phyloP scores from a whole-genome alignment of 2,113 vertebrate species.

The Zosterops japonicus region DNA sequence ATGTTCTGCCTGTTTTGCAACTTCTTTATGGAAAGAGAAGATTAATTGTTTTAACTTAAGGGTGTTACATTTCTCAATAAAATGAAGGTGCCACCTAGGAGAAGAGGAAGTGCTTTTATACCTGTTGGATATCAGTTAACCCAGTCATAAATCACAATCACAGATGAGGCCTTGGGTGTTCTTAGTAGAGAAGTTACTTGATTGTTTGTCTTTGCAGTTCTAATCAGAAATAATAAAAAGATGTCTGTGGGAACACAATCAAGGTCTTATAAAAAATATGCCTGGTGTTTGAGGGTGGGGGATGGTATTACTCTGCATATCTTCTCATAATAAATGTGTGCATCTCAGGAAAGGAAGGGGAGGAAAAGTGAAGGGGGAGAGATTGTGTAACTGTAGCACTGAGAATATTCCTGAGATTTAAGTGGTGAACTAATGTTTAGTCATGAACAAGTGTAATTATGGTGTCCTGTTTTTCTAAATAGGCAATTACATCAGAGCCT shows the following conservation, averaged over 20 bases:
- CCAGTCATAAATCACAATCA: not conserved
- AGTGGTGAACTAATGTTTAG: not conserved
- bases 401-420: not conserved
- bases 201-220: not conserved
- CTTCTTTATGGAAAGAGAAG: not conserved
- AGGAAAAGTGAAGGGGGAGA: not conserved
- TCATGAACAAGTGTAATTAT: not conserved
- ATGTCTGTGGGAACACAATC: not conserved
- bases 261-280: not conserved
- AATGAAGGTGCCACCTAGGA: not conserved
- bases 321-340: not conserved
- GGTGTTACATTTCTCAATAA: not conserved
- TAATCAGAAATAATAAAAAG: not conserved
- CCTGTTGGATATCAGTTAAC: not conserved
- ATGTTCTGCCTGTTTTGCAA: not conserved
- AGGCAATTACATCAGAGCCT: not conserved
- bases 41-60: not conserved
- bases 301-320: fast-evolving
- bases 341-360: not conserved
- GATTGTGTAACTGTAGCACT: not conserved
- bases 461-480: not conserved
- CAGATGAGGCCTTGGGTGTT: not conserved
- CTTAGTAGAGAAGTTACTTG: not conserved
- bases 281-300: not conserved
- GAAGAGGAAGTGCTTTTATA: not conserved